Percentiles rank a stretch among this genome's conserved stretches.
phyloP scores from a whole-genome alignment of 2,888 invertebrate species.

The Platycheirus rosarum region DNA sequence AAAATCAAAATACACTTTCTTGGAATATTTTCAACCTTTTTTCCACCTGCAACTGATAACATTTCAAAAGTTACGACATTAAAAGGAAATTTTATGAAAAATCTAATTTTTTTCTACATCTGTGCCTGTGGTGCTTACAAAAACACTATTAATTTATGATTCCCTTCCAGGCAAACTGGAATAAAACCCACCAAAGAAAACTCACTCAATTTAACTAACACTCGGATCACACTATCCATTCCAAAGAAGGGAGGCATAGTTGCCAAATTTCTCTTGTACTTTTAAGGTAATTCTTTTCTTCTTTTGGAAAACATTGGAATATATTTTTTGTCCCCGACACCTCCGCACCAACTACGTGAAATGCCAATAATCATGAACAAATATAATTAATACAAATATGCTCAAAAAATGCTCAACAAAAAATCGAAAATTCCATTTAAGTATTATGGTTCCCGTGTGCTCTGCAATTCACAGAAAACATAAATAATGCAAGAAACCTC shows the following conservation, averaged over 20 bases:
- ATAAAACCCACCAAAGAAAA: slow-evolving; percentile 30
- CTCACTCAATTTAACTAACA: slow-evolving; percentile 64
- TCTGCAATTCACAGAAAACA: slow-evolving; percentile 28
- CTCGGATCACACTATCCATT: slow-evolving; percentile 42
- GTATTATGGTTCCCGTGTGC: neutral
- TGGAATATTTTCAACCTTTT: slow-evolving; percentile 7
- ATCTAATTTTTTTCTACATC: slow-evolving; percentile 50
- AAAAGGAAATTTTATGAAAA: slow-evolving; percentile 32
- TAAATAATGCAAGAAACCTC: neutral
- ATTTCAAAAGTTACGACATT: slow-evolving; percentile 21
- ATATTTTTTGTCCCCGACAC: too few species aligned
- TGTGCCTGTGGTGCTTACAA: slow-evolving; percentile 14
- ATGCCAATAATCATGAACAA: slow-evolving; percentile 57
- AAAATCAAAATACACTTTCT: neutral
- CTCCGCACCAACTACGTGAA: too few species aligned
- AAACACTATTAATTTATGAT: slow-evolving; percentile 31
- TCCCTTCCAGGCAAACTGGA: slow-evolving; percentile 58
- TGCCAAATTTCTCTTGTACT: slow-evolving; percentile 56
- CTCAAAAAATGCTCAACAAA: slow-evolving; percentile 9
- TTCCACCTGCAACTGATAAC: slow-evolving; percentile 21
- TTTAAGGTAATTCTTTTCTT: slow-evolving; percentile 1
- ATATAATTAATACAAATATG: slow-evolving; percentile 10
- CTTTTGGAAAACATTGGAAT: too few species aligned
- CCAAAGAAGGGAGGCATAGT: slow-evolving; percentile 40
- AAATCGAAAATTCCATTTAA: slow-evolving; percentile 28